A percentile compares a stretch with the other conserved stretches of the same genome.
These are phyloP conservation scores for Drosophila fungiperda DNA, from an alignment of 2,888 invertebrate species.

Conservation along the genomic window DNA sequence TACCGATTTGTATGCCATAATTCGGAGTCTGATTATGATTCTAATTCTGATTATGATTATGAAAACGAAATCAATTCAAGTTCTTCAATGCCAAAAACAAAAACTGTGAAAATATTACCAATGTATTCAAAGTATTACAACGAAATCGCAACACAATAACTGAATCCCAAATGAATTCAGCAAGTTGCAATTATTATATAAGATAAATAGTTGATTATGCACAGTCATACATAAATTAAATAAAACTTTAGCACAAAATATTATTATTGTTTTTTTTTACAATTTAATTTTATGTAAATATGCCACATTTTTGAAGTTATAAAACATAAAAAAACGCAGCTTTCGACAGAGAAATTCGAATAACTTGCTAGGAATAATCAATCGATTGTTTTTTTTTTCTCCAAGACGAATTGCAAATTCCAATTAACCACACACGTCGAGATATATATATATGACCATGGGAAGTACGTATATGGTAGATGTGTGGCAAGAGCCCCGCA, in stretches of 20 bases:
- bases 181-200: background rate
- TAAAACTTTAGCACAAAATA: too few species aligned
- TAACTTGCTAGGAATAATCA: too few species aligned
- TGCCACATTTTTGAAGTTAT: too few species aligned
- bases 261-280: too few species aligned
- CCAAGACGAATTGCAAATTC: too few species aligned
- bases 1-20: slow-evolving; percentile 11
- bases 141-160: background rate
- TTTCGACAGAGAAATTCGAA: too few species aligned
- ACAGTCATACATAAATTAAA: too few species aligned
- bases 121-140: slow-evolving; percentile 9
- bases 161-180: background rate
- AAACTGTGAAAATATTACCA: slow-evolving; percentile 42
- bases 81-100: slow-evolving; percentile 17
- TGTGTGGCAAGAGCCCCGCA: slow-evolving; percentile 13
- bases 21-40: background rate
- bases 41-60: slow-evolving; percentile 23
- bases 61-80: slow-evolving; percentile 14
- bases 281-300: too few species aligned
- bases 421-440: background rate
- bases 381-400: too few species aligned
- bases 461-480: background rate
- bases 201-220: too few species aligned
- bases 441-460: background rate
- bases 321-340: too few species aligned